Evolutionary conservation across 2,797 vertebrate genomes (phyloP), one percentile per base, ranked within the genome.

Genomic region (Pipistrellus pipistrellus): DNA sequence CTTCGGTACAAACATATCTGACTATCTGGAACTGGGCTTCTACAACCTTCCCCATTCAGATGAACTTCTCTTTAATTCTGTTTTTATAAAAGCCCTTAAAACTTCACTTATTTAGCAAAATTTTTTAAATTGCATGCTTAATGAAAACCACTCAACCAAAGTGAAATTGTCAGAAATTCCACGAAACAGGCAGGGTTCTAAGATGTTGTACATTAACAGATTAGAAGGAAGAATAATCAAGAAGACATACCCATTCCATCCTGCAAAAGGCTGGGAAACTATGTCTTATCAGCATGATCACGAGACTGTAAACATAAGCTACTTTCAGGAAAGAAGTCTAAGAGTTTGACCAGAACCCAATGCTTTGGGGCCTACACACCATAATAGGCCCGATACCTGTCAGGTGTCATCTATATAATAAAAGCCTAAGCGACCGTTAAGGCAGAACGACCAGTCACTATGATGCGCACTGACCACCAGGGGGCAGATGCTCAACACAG

Each of bases 11-110:
- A 90, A 85, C 23, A n/a, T 27, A 23, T 62, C 48, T 73, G 13
- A 68, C 10, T 18, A n/a, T 27, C 80, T 80, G 46, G 32, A 89
- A 80, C 69, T 57, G 73, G 90, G 15, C 15, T 94, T 91, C 44
- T 69, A 76, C 2, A 82, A 18, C 35, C 41, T 77, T 88, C 15
- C 66, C 17, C 44, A 84, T 46, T 73, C 72, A 80, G 87, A 75
- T 23, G 10, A 18, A 53, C 68, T 93, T 94, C 38, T 44, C 46
- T 78, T 68, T 38, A 84, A 57, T 71, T 73, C 3, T 85, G 44
- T 85, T 88, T 86, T 57, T 83, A 55, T n/a, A 69, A 77, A 80
- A 76, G 55, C 10, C 25, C 8, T 71, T 41, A 92, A 94, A 94
- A 73, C 10, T 76, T 88, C 41, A 59, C 46, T 88, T 44, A 53